Base-by-base conservation (phyloP, 2,113 vertebrate species). In the human region DNA sequence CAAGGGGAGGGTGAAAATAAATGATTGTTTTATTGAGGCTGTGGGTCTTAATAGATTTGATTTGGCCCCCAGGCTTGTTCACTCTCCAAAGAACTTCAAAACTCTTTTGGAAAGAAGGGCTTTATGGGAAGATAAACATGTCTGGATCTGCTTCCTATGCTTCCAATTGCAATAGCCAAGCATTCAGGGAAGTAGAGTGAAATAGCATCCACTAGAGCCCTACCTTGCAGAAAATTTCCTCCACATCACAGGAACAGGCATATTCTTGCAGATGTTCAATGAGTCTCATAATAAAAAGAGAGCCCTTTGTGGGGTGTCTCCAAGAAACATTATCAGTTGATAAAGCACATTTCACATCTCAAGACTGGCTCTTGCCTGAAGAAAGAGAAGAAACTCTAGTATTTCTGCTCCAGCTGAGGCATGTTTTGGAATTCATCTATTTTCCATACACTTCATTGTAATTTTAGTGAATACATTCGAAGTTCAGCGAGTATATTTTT, bases 181-280 rank as follows among this genome's bases (percentile, higher is more conserved):
- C 25, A 64, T 50, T 20, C 27, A 73, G 8, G 35, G 18, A 88
- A 48, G 20, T 35, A 80, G 2, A 40, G 3, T 30, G 55, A 11
- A 84, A n/a, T 76, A 92, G 7, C 38, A 75, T 30, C 52, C 32
- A 0, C 52, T 22, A 2, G 30, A 50, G 25, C 50, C 97, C 86
- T 98, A 99, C 99, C 98, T 16, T 99, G 95, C 93, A 97, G 96
- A 99, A 99, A 48, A 99, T 98, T 45, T 99, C 98, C 18, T 99
- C 97, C 35, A 99, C 35, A 84, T 99, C 9, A 6, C 97, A 98
- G 45, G 96, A 25, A 23, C 93, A 97, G 55, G 99, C 98, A 0
- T 86, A 79, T 17, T 96, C 95, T 93, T 93, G 81, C 25, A 99
- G 98, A 3, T 92, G 81, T 50, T 99, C 38, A 12, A 98, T 97